phyloP scores from a whole-genome alignment of 1,140 invertebrate genomes.

The Tetramorium simillimum region DNA sequence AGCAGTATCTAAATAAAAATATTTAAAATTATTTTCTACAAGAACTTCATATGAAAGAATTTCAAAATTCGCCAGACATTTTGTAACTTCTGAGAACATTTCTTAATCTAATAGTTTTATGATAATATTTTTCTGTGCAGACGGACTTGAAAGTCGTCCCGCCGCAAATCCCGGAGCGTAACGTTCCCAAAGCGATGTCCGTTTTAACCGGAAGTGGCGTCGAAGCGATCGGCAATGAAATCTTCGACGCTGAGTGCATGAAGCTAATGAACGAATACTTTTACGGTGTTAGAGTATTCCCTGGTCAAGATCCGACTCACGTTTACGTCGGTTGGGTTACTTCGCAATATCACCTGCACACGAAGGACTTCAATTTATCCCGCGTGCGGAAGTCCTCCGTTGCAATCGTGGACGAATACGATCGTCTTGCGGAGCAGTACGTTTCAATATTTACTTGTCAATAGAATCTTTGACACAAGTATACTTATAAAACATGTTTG shows the following conservation, averaged over 20 bases:
- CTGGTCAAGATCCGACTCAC: constrained; percentile 98
- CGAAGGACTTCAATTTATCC: constrained; percentile 95
- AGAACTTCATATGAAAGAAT: not conserved
- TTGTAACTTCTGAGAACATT: not conserved
- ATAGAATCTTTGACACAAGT: not conserved
- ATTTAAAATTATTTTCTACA: not conserved
- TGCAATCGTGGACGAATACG: constrained; percentile 93
- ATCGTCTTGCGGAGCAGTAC: constrained; percentile 90
- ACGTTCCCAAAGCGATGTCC: constrained; percentile 90
- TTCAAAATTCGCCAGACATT: not conserved
- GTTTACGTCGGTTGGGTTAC: constrained; percentile 99
- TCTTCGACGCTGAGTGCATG: constrained; percentile 94
- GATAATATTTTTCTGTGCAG: constrained; percentile 77
- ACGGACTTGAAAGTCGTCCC: constrained; percentile 89
- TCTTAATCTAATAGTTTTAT: not conserved
- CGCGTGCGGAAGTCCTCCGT: constrained; percentile 95
- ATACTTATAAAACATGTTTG: not conserved
- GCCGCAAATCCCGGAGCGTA: constrained; percentile 89
- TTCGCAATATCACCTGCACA: constrained; percentile 96
- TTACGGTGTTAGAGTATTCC: constrained; percentile 96
- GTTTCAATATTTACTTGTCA: constrained; percentile 56
- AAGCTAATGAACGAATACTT: constrained; percentile 99
- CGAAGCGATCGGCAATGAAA: constrained; percentile 92
- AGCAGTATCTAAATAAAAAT: not conserved
- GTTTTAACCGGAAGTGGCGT: constrained; percentile 89